phyloP scores from a whole-genome alignment of 2,888 invertebrate genomes.

The Drosophila stalkeri region DNA sequence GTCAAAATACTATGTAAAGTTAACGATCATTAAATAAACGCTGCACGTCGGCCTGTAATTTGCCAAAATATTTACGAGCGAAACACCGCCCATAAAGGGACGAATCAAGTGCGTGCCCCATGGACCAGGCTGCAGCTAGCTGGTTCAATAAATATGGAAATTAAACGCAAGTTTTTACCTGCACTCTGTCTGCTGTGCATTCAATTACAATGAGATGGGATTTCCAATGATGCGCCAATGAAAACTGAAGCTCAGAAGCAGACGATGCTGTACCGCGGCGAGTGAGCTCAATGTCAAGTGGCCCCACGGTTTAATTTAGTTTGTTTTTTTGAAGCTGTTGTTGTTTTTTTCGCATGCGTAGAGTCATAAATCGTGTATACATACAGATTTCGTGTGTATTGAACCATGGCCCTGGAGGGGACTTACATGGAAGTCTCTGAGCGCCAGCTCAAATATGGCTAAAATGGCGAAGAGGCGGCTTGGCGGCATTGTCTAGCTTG shows the following conservation, averaged over 20 bases:
- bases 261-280: slow-evolving; percentile 11
- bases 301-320: slow-evolving; percentile 24
- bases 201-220: slow-evolving; percentile 55
- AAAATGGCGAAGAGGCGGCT: slow-evolving; percentile 22
- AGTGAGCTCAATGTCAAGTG: slow-evolving; percentile 52
- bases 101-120: slow-evolving; percentile 38
- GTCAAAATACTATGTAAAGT: background rate
- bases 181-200: background rate
- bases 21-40: slow-evolving; percentile 54
- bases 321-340: background rate
- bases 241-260: slow-evolving; percentile 13
- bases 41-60: slow-evolving; percentile 68
- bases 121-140: slow-evolving; percentile 12
- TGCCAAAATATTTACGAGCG: slow-evolving; percentile 77
- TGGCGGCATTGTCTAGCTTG: background rate
- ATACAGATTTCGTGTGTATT: slow-evolving; percentile 17
- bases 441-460: slow-evolving; percentile 24
- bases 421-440: slow-evolving; percentile 11
- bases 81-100: slow-evolving; percentile 62
- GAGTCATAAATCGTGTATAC: slow-evolving; percentile 49
- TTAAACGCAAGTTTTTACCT: slow-evolving; percentile 35
- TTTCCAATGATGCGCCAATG: slow-evolving; percentile 46
- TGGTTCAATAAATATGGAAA: slow-evolving; percentile 70
- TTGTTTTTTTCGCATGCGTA: slow-evolving; percentile 41
- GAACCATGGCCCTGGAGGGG: slow-evolving; percentile 35